Base-by-base conservation (phyloP, 2,113 vertebrate species). In the Turnix velox region DNA sequence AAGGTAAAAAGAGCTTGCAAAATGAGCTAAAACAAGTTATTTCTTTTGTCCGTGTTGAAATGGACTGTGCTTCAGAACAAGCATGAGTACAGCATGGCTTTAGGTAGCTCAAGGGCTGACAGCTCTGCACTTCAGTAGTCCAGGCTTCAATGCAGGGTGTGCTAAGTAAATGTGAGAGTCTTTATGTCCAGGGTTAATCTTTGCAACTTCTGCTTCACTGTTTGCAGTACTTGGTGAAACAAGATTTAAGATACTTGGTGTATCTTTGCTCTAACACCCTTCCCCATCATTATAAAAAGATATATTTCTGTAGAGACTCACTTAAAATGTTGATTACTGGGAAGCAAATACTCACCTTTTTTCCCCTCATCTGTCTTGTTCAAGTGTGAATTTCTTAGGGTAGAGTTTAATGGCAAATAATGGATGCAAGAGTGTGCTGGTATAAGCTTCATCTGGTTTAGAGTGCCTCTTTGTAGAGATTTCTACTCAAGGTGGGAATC, bases 61-160 rank as follows among this genome's bases (percentile, higher is more conserved):
- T 28, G 23, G 23, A 27, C 16, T 71, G 4, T 2, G 1, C 24
- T 73, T 22, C 77, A 65, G 42, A 49, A 51, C 39, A 77, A 31
- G 42, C 2, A 2, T 4, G 19, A 9, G 9, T 1, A 7, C 4
- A 9, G 35, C 1, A 0, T 33, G 43, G 14, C 39, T 66, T 55
- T 51, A 46, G 43, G 51, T 45, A 58, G 65, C n/a, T 74, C 76
- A 62, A n/a, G 68, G 30, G 43, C 42, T 55, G 67, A 28, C 24
- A 51, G 67, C 85, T 57, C 58, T 43, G 23, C 24, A 28, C 6
- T 7, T 76, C 2, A 22, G 42, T 22, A 28, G 18, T 24, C 24
- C 57, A 74, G 40, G 30, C 59, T 88, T 74, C 55, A 40, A 39
- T 39, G 45, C 19, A 37, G 48, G 45, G 19, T 66, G 65, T 57